Percentiles rank a stretch among this genome's conserved stretches.
These are phyloP conservation scores for Stenopsyche tienmushanensis DNA, from an alignment of 1,140 invertebrate genomes.

Conservation along the genomic window DNA sequence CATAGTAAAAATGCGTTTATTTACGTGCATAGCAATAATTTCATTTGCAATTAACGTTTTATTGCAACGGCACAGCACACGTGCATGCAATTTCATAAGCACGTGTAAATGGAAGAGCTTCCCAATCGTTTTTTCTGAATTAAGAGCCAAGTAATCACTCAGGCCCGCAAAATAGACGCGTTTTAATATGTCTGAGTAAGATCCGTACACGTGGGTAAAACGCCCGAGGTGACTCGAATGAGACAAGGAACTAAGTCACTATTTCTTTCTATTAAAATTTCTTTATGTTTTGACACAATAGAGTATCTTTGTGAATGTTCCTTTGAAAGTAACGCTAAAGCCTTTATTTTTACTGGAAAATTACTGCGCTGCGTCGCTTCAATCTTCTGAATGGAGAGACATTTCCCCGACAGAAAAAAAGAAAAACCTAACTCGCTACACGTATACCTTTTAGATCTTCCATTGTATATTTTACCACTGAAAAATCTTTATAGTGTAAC, in stretches of 20 bases:
- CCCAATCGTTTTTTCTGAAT: no score
- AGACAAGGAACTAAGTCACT: no score
- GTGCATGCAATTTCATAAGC: neutral
- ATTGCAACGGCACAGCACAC: neutral
- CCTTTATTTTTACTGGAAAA: conserved; percentile 29
- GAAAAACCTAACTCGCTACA: neutral
- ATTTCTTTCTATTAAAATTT: conserved; percentile 24
- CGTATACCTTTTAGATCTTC: conserved; percentile 1
- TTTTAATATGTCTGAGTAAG: no score
- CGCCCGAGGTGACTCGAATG: no score
- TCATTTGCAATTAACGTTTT: no score
- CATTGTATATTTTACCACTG: neutral
- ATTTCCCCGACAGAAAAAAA: conserved; percentile 4
- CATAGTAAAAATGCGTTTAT: no score
- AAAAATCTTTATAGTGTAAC: neutral
- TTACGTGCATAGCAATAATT: no score
- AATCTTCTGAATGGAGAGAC: conserved; percentile 21
- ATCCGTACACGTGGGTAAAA: neutral
- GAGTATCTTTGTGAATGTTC: conserved; percentile 14
- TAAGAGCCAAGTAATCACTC: no score
- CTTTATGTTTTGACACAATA: conserved; percentile 24
- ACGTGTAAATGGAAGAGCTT: neutral
- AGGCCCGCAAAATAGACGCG: no score
- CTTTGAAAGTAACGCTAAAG: conserved; percentile 24
- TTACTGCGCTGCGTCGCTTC: conserved; percentile 25